phyloP scores from a whole-genome alignment of 1,140 invertebrate genomes.

The Bemisia tabaci region DNA sequence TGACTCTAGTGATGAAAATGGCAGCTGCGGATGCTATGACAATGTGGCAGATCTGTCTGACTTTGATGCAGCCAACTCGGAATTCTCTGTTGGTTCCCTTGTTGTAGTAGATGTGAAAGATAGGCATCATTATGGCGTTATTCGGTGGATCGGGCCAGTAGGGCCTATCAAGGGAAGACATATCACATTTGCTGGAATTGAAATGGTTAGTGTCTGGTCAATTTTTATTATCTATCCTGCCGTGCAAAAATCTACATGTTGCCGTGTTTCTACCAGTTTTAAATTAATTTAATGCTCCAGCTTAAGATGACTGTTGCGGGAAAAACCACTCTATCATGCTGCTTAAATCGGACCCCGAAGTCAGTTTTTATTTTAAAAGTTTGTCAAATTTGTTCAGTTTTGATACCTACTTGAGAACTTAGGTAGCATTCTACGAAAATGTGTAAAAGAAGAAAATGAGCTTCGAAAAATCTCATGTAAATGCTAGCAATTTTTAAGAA shows the following conservation, averaged over 20 bases:
- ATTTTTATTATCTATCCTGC: background rate
- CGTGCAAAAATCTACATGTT: background rate
- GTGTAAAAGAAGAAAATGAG: too few species aligned
- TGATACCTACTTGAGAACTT: too few species aligned
- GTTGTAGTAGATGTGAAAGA: constrained; percentile 51
- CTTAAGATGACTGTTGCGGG: background rate
- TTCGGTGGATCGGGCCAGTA: constrained; percentile 69
- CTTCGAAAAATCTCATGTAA: too few species aligned
- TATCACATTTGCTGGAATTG: constrained; percentile 47
- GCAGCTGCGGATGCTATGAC: background rate
- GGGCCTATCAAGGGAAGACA: constrained; percentile 31
- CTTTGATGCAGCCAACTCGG: background rate
- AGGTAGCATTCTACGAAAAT: too few species aligned
- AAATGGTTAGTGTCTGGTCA: constrained; percentile 39
- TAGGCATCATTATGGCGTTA: constrained; percentile 55
- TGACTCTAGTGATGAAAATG: background rate
- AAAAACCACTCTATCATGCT: too few species aligned
- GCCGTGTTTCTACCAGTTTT: too few species aligned
- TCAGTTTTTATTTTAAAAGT: too few species aligned
- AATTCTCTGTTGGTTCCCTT: constrained; percentile 52
- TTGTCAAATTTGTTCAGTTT: too few species aligned
- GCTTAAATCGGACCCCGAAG: too few species aligned
- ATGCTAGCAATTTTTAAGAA: too few species aligned
- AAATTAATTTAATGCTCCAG: too few species aligned
- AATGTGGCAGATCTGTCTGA: background rate